These are phyloP conservation scores for Drosophila bunnanda DNA, from an alignment of 2,888 invertebrate genomes.

Conservation along the genomic window DNA sequence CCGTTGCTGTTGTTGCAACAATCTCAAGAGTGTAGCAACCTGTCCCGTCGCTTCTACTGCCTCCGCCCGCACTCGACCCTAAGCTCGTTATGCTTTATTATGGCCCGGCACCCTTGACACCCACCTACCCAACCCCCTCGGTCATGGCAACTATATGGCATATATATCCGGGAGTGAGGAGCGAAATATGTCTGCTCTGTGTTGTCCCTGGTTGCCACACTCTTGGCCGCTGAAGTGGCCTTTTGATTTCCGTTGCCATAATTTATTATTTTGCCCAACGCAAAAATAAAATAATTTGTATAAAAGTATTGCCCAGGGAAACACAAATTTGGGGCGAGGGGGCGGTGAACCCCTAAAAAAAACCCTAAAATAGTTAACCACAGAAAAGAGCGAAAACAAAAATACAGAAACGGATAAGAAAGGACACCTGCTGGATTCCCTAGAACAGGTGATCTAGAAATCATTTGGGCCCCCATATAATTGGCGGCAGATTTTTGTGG, in stretches of 20 bases:
- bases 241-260: slow-evolving; percentile 68
- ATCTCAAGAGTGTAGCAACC: slow-evolving; percentile 37
- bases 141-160: slow-evolving; percentile 33
- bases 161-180: slow-evolving; percentile 12
- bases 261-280: slow-evolving; percentile 60
- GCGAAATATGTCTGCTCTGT: slow-evolving; percentile 30
- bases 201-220: slow-evolving; percentile 25
- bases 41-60: not conserved
- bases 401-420: not conserved
- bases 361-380: slow-evolving; percentile 37
- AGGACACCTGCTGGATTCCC: slow-evolving; percentile 13
- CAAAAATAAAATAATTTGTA: slow-evolving; percentile 71
- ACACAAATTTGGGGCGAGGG: slow-evolving; percentile 4
- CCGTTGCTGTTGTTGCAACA: slow-evolving; percentile 31
- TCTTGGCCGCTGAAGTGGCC: slow-evolving; percentile 57
- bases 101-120: slow-evolving; percentile 8
- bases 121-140: not conserved
- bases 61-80: not conserved
- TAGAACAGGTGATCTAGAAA: not conserved
- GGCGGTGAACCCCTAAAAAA: slow-evolving; percentile 24
- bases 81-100: slow-evolving; percentile 47
- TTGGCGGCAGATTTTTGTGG: not conserved
- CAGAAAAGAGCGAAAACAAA: slow-evolving; percentile 17
- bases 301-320: slow-evolving; percentile 59
- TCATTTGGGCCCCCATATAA: not conserved